Conservation (phyloP, 2,888 invertebrate species). For the Rhingia rostrata region DNA sequence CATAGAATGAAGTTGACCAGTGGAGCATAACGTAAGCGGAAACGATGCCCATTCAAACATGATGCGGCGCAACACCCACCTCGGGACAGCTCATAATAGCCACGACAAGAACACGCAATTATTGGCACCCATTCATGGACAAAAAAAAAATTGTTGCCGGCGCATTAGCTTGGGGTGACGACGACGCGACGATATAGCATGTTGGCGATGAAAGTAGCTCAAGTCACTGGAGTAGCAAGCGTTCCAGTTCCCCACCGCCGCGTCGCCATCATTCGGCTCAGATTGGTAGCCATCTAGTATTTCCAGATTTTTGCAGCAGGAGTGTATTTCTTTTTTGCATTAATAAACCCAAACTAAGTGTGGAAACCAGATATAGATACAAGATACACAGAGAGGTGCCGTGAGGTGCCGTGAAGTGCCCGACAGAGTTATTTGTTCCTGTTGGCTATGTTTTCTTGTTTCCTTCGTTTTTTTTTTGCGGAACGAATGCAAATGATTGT, state of each 20-base stretch:
- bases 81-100: conserved; percentile 27
- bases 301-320: conserved; percentile 48
- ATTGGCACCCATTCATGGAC: conserved; percentile 30
- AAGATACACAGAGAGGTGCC: conserved; percentile 23
- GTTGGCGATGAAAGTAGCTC: conserved; percentile 45
- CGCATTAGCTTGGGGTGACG: conserved; percentile 15
- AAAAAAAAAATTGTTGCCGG: conserved; percentile 28
- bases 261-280: conserved; percentile 19
- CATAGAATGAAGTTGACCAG: conserved; percentile 39
- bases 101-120: conserved; percentile 23
- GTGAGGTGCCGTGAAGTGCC: neutral
- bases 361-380: conserved; percentile 52
- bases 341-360: conserved; percentile 45
- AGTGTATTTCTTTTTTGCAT: conserved; percentile 39
- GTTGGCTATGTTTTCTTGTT: conserved; percentile 16
- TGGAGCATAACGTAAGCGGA: conserved; percentile 47
- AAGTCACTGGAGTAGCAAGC: conserved; percentile 43
- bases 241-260: conserved; percentile 24
- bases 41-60: conserved; percentile 45
- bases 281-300: conserved; percentile 52
- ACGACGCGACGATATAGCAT: neutral
- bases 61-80: conserved; percentile 35
- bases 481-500: conserved; percentile 49
- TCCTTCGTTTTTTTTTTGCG: conserved; percentile 9
- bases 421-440: conserved; percentile 52